phyloP scores from a whole-genome alignment of 2,113 vertebrate genomes.

The Pseudorectes ferrugineus region DNA sequence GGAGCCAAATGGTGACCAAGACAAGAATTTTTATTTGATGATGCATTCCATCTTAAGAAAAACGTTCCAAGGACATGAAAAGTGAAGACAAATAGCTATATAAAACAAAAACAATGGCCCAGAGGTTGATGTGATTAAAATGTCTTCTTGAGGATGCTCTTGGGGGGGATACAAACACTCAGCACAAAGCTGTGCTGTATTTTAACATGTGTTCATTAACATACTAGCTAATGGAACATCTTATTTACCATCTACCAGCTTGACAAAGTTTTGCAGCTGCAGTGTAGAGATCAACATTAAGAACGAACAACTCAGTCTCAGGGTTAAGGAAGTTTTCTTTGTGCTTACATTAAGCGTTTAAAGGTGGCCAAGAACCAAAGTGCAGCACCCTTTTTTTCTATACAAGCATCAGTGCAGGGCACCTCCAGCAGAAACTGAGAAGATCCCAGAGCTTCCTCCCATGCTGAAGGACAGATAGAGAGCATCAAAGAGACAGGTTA shows the following conservation, averaged over 20 bases:
- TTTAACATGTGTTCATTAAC: neutral
- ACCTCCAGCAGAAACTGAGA: neutral
- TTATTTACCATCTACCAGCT: neutral
- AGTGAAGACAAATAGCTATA: neutral
- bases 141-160: neutral
- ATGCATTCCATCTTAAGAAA: neutral
- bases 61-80: neutral
- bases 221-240: neutral
- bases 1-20: constrained; percentile 26
- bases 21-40: constrained; percentile 14
- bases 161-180: neutral
- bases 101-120: neutral
- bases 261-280: neutral
- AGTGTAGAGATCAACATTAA: neutral
- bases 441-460: neutral
- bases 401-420: neutral
- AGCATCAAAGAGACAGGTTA: neutral
- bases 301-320: neutral
- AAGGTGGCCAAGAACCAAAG: neutral
- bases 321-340: neutral
- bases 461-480: neutral
- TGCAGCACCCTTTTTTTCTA: neutral
- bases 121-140: neutral
- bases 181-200: neutral
- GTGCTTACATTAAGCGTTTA: neutral